A percentile compares a stretch with the other conserved stretches of the same genome.
Evolutionary conservation across 64 coral and sea anemone genomes (phyloP).

Genomic region (Stylophora pistillata): DNA sequence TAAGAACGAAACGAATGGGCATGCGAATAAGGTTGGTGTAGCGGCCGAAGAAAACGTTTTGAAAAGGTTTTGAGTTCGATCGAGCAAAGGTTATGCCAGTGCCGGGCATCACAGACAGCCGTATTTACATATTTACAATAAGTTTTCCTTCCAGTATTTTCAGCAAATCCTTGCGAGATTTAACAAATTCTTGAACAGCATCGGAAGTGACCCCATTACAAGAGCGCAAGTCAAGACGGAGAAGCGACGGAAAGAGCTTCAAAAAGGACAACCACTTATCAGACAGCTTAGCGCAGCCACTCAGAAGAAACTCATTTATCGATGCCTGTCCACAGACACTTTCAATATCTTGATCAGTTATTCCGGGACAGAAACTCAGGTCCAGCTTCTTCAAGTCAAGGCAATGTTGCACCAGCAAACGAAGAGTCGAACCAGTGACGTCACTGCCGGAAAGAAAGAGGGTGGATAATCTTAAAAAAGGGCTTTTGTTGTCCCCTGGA

Average conservation of each 20-base stretch:
- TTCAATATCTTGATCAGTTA: slow-evolving; percentile 87
- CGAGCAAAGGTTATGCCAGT: neutral
- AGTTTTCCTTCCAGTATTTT: slow-evolving; percentile 83
- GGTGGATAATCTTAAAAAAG: slow-evolving; percentile 59
- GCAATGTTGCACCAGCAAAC: slow-evolving; percentile 71
- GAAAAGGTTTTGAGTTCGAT: neutral
- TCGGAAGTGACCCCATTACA: slow-evolving; percentile 61
- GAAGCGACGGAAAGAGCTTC: slow-evolving; percentile 55
- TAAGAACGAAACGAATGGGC: neutral
- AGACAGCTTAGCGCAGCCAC: slow-evolving; percentile 83
- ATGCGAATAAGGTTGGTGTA: neutral
- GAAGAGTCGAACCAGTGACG: slow-evolving; percentile 85
- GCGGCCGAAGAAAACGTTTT: neutral
- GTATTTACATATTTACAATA: slow-evolving; percentile 41
- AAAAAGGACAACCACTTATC: slow-evolving; percentile 68
- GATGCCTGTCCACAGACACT: slow-evolving; percentile 56
- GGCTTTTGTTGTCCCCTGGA: slow-evolving; percentile 78
- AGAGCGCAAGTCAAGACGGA: slow-evolving; percentile 75
- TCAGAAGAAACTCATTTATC: slow-evolving; percentile 74
- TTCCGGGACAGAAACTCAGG: slow-evolving; percentile 87
- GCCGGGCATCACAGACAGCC: neutral
- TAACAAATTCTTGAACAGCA: slow-evolving; percentile 73
- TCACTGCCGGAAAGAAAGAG: slow-evolving; percentile 91
- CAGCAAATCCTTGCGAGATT: slow-evolving; percentile 45
- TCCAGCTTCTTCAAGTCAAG: slow-evolving; percentile 68